A percentile compares a stretch with the other conserved stretches of the same genome.
phyloP scores from a whole-genome alignment of 2,797 vertebrate species.

The Dallia pectoralis region DNA sequence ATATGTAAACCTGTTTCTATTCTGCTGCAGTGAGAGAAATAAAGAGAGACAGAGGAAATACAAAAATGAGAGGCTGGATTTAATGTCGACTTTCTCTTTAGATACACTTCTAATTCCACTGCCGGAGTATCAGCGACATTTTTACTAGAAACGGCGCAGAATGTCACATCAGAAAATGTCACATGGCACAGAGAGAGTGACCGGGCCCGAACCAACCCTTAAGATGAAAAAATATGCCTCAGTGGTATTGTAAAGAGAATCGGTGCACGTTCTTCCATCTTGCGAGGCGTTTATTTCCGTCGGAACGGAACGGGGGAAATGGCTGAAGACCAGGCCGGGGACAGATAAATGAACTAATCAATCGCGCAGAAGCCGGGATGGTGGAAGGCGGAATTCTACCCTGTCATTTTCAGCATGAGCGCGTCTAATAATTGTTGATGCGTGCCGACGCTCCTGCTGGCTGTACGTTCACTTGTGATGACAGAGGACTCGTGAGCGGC shows the following conservation, averaged over 20 bases:
- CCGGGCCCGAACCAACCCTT: conserved; percentile 70
- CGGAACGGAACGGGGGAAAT: conserved; percentile 64
- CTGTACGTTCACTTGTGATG: conserved; percentile 31
- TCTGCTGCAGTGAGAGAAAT: conserved; percentile 39
- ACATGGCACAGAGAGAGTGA: conserved; percentile 64
- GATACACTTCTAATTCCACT: conserved; percentile 82
- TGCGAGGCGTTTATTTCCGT: conserved; percentile 79
- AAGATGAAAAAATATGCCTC: conserved; percentile 81
- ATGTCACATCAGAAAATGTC: conserved; percentile 85
- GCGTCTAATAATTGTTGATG: conserved; percentile 79
- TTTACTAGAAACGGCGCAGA: conserved; percentile 90
- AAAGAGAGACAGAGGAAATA: conserved; percentile 20
- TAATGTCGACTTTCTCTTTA: conserved; percentile 72
- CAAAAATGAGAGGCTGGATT: conserved; percentile 48
- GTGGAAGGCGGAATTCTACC: conserved; percentile 70
- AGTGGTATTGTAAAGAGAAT: conserved; percentile 61
- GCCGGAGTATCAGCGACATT: conserved; percentile 82
- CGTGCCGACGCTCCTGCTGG: conserved; percentile 63
- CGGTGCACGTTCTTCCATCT: conserved; percentile 71
- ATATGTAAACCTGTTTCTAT: conserved; percentile 57
- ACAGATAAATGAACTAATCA: conserved; percentile 81
- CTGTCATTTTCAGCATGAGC: conserved; percentile 71
- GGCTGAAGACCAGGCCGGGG: conserved; percentile 51
- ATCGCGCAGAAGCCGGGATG: conserved; percentile 66
- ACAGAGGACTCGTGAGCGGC: conserved; percentile 13